phyloP scores from a whole-genome alignment of 2,888 invertebrate genomes.

The Ophraella communa region DNA sequence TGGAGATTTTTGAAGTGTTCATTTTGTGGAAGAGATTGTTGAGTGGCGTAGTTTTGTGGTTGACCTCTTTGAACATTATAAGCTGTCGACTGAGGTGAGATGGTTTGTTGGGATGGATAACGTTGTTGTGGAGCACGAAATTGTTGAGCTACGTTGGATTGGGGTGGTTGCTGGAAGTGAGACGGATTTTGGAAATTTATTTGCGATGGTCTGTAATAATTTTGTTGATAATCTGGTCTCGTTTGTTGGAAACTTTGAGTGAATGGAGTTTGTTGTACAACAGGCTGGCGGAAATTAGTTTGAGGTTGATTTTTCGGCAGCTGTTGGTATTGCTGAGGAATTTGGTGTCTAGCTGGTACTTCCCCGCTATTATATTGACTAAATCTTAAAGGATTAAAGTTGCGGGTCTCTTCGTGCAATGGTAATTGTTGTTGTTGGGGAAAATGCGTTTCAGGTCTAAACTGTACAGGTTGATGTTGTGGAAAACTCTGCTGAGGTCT shows the following conservation, averaged over 20 bases:
- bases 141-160: neutral
- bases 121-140: neutral
- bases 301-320: constrained; percentile 27
- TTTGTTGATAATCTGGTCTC: constrained; percentile 39
- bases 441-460: constrained; percentile 64
- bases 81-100: neutral
- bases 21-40: constrained; percentile 25
- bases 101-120: neutral
- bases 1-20: constrained; percentile 46
- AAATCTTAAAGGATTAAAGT: constrained; percentile 39
- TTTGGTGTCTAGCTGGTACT: constrained; percentile 24
- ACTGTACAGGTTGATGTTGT: constrained; percentile 39
- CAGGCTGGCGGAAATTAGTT: constrained; percentile 48
- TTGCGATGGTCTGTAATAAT: constrained; percentile 37
- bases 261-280: constrained; percentile 41
- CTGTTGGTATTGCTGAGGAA: constrained; percentile 18
- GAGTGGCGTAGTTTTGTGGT: constrained; percentile 39
- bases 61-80: constrained; percentile 14
- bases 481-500: constrained; percentile 35
- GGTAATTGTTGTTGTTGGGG: constrained; percentile 51
- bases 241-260: constrained; percentile 48
- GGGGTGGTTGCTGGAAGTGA: constrained; percentile 1
- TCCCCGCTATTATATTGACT: constrained; percentile 43
- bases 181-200: constrained; percentile 42
- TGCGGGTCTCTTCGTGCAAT: constrained; percentile 31